phyloP scores from a whole-genome alignment of 2,888 invertebrate genomes.

The Blera fallax region DNA sequence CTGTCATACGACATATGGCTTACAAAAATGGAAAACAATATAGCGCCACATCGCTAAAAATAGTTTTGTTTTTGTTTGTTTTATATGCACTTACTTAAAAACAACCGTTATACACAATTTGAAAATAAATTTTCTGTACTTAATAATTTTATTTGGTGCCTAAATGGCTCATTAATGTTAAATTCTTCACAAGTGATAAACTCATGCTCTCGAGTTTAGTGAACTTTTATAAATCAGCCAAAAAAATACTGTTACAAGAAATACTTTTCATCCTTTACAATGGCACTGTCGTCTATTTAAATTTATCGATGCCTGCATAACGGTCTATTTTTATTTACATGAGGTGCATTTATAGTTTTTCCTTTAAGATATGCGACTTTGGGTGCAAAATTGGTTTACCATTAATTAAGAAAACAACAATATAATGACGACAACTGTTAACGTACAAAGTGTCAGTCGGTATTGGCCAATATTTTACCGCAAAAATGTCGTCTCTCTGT shows the following conservation, averaged over 20 bases:
- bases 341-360: background rate
- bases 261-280: background rate
- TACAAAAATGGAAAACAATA: background rate
- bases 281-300: background rate
- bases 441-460: constrained; percentile 12
- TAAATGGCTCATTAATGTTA: background rate
- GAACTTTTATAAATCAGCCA: background rate
- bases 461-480: constrained; percentile 10
- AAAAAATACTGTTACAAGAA: background rate
- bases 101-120: background rate
- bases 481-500: constrained; percentile 1
- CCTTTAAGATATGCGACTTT: background rate
- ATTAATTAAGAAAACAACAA: constrained; percentile 38
- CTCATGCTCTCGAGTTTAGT: background rate
- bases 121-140: no score
- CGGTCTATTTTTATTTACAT: constrained; percentile 16
- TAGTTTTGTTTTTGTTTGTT: background rate
- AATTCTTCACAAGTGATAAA: background rate
- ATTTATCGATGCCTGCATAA: constrained; percentile 29
- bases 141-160: no score
- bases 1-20: background rate
- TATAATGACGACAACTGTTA: constrained; percentile 33
- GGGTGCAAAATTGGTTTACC: background rate
- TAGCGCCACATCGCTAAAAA: background rate
- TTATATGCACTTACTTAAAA: background rate